Evolutionary conservation across 2,797 vertebrate genomes (phyloP).

Genomic region (Gephyroberyx darwinii): DNA sequence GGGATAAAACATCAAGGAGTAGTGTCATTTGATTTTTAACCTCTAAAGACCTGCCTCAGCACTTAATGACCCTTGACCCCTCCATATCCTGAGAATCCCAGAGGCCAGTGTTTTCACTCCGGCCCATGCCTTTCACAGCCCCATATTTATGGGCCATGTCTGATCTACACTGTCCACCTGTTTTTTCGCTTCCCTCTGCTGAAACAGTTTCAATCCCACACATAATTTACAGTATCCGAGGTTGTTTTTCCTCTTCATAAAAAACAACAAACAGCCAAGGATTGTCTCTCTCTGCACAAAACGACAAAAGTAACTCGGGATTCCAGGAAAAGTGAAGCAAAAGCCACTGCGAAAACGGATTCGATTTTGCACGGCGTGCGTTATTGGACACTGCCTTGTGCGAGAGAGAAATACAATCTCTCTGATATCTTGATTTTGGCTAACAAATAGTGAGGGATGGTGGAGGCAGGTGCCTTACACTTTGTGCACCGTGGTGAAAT

Average conservation of each 20-base stretch:
- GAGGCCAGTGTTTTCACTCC: conserved; percentile 41
- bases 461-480: not conserved
- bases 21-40: conserved; percentile 67
- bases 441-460: not conserved
- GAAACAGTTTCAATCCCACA: conserved; percentile 58
- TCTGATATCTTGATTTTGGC: conserved; percentile 11
- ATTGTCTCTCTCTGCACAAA: not conserved
- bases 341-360: conserved; percentile 12
- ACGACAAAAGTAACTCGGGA: not conserved
- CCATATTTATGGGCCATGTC: conserved; percentile 73
- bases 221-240: conserved; percentile 53
- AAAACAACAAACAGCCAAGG: conserved; percentile 15
- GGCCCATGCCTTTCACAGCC: conserved; percentile 53
- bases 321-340: not conserved
- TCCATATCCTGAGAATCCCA: conserved; percentile 54
- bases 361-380: not conserved
- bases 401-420: conserved; percentile 13
- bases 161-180: conserved; percentile 74
- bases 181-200: conserved; percentile 65
- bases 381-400: conserved; percentile 4
- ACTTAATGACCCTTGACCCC: conserved; percentile 64
- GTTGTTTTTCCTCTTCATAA: conserved; percentile 30
- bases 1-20: conserved; percentile 71
- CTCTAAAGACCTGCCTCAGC: conserved; percentile 49
- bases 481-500: not conserved